Conservation (phyloP, 2,888 invertebrate genomes). For the Diplolepis rosae region DNA sequence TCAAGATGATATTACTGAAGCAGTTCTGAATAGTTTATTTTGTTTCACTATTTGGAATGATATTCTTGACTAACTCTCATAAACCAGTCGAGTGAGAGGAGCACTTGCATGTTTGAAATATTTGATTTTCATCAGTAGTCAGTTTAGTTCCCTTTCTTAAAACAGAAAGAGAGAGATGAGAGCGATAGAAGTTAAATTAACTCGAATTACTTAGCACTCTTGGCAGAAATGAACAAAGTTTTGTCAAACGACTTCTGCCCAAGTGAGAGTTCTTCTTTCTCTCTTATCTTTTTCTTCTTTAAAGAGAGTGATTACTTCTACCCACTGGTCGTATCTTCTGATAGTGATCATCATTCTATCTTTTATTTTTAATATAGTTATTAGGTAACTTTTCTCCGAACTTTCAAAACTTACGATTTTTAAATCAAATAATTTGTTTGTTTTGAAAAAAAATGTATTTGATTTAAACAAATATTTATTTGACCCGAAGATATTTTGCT, state of each 20-base stretch:
- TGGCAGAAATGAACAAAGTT: slow-evolving; percentile 56
- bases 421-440: too few species aligned
- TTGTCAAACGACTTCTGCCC: slow-evolving; percentile 45
- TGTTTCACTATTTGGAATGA: background rate
- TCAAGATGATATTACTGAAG: too few species aligned
- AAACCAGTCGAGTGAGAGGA: background rate
- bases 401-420: too few species aligned
- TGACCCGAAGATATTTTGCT: too few species aligned
- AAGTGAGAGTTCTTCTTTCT: background rate
- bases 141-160: background rate
- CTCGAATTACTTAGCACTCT: slow-evolving; percentile 52
- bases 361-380: too few species aligned
- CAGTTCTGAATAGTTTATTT: too few species aligned
- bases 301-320: slow-evolving; percentile 36
- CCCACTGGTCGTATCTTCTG: slow-evolving; percentile 35
- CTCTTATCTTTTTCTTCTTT: background rate
- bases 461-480: too few species aligned
- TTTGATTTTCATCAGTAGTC: background rate
- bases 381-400: too few species aligned
- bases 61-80: background rate
- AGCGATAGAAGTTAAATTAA: slow-evolving; percentile 54
- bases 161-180: slow-evolving; percentile 11
- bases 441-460: too few species aligned
- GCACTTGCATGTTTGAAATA: background rate
- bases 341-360: slow-evolving; percentile 15